Evolutionary conservation across 2,797 vertebrate species (phyloP).

Genomic region (Hemitrygon akajei): DNA sequence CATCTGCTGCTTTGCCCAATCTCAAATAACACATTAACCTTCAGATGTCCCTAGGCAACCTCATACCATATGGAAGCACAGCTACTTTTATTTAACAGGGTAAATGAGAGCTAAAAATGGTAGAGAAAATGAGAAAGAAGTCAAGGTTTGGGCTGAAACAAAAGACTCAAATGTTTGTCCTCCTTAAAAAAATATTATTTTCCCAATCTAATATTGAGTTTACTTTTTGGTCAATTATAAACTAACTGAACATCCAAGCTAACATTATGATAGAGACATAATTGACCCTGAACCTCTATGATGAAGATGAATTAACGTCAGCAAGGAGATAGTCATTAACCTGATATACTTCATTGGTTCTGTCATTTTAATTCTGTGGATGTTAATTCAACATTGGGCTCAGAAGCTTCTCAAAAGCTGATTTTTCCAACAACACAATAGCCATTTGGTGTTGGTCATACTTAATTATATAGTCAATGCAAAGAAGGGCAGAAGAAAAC

Average conservation of each 20-base stretch:
- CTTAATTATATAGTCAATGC: neutral
- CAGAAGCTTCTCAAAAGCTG: neutral
- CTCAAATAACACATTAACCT: no score
- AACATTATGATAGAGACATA: neutral
- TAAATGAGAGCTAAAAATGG: neutral
- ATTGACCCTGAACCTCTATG: neutral
- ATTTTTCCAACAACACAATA: neutral
- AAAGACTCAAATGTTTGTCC: neutral
- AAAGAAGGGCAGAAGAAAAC: neutral
- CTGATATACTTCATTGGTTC: neutral
- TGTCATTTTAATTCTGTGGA: conserved; percentile 2
- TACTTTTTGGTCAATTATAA: neutral
- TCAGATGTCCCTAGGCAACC: neutral
- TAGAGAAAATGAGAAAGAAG: neutral
- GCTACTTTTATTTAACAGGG: neutral
- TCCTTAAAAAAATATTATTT: neutral
- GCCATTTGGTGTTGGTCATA: neutral
- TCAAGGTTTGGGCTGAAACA: neutral
- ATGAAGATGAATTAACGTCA: neutral
- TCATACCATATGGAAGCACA: neutral
- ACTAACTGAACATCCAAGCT: neutral
- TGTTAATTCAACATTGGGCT: neutral
- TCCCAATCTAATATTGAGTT: neutral
- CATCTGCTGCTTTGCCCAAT: neutral
- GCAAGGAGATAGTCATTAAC: neutral